Base-by-base conservation (phyloP, 2,888 invertebrate genomes). In the Harpalus rubripes region DNA sequence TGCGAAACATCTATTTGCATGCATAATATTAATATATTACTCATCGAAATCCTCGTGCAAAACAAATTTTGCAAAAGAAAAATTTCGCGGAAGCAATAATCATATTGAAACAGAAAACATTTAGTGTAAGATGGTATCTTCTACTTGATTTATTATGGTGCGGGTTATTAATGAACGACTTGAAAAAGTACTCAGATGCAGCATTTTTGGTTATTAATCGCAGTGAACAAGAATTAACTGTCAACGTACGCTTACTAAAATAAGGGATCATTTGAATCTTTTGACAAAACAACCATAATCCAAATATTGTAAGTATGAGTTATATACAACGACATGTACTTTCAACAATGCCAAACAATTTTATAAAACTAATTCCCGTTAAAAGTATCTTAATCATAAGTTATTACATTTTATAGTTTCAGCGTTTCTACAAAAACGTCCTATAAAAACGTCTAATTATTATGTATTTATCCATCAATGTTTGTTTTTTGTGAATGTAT, bases 191-290 rank as follows among this genome's bases (percentile, higher is more conserved):
- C 44, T 52, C 44, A 52, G 44, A 52, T 52, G 44, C 44, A 52
- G 44, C 44, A 52, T 52, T 52, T 52, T 52, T 52, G 7, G 44
- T 52, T 52, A 52, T 52, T 52, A 52, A 52, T 52, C 44, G 44
- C 4, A 52, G 44, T 52, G 10, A 8, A 52, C 44, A 52, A 52
- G 44, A 12, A 8, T 52, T 52, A 52, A 52, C 44, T 52, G 44
- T 52, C 44, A 52, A 52, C 44, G 44, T 52, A 8, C 44, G 10
- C 44, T 52, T 52, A 12, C 44, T 52, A 52, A 52, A 52, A 7
- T 52, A 12, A 22, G 22, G 22, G 22, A 22, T 1, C 22, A 22
- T 22, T n/a, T n/a, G n/a, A n/a, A n/a, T n/a, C n/a, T n/a, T n/a
- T n/a, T n/a, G n/a, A n/a, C n/a, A n/a, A n/a, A n/a, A n/a, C n/a